phyloP scores from a whole-genome alignment of 2,888 invertebrate genomes.

The Sphinx pinastri region DNA sequence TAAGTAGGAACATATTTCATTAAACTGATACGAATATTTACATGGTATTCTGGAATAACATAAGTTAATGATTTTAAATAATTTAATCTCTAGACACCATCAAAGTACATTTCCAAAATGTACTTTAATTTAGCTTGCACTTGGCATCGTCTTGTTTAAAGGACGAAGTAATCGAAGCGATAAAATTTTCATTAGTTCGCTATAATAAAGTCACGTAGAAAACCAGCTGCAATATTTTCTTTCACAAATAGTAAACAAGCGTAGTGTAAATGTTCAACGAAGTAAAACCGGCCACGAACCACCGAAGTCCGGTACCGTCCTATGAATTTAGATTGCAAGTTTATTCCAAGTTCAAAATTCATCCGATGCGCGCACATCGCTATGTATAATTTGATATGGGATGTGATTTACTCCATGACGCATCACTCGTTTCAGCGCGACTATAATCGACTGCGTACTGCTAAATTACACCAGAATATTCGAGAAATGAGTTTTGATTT shows the following conservation, averaged over 20 bases:
- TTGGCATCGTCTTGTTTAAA: constrained; percentile 19
- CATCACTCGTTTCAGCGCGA: constrained; percentile 3
- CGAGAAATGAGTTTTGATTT: too few species aligned
- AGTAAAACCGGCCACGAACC: constrained; percentile 54
- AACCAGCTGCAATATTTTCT: constrained; percentile 47
- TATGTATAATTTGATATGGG: constrained; percentile 46
- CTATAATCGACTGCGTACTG: constrained; percentile 3
- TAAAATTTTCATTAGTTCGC: constrained; percentile 39
- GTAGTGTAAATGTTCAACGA: constrained; percentile 56
- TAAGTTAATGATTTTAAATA: not conserved
- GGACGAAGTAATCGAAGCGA: constrained; percentile 26
- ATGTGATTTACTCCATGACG: constrained; percentile 16
- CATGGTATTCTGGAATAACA: not conserved
- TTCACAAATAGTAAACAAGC: constrained; percentile 49
- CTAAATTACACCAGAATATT: not conserved
- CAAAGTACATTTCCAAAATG: not conserved
- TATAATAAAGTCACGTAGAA: constrained; percentile 45
- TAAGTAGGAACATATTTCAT: not conserved
- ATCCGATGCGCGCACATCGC: constrained; percentile 54
- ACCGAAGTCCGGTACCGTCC: constrained; percentile 52
- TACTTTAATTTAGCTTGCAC: not conserved
- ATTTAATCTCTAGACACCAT: not conserved
- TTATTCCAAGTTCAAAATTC: constrained; percentile 76
- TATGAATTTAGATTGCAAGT: constrained; percentile 80
- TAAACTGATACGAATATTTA: not conserved